These are phyloP conservation scores for Chaenocephalus aceratus DNA, from an alignment of 2,113 vertebrate species.

Conservation along the genomic window DNA sequence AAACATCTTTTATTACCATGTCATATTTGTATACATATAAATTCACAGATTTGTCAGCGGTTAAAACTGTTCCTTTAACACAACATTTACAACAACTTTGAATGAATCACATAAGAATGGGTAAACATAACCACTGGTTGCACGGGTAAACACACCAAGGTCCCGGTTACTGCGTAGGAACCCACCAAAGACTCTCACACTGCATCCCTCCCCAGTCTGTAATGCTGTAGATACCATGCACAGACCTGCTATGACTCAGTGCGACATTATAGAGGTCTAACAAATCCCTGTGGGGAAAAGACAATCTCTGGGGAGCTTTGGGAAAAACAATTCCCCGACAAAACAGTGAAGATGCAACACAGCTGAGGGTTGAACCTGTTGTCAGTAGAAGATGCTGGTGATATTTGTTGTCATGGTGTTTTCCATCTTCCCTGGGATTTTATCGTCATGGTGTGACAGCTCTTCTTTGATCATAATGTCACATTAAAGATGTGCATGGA, in stretches of 20 bases:
- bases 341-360: conserved; percentile 1
- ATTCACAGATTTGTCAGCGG: neutral
- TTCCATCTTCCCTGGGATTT: neutral
- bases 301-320: neutral
- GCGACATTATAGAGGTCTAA: neutral
- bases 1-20: neutral
- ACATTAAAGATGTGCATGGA: neutral
- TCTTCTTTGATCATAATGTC: neutral
- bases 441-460: neutral
- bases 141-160: neutral
- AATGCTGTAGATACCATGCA: neutral
- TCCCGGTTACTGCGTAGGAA: conserved; percentile 4
- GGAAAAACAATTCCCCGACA: neutral
- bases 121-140: neutral
- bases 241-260: neutral
- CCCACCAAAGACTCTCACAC: neutral
- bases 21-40: neutral
- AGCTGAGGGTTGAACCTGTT: neutral
- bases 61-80: conserved; percentile 5
- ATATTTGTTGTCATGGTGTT: neutral
- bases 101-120: neutral
- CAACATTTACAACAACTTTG: conserved; percentile 8
- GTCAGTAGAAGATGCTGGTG: neutral
- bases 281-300: neutral
- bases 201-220: neutral